A percentile compares a stretch with the other conserved stretches of the same genome.
Evolutionary conservation across 2,888 invertebrate species (phyloP).

Genomic region (Synergus japonicus): DNA sequence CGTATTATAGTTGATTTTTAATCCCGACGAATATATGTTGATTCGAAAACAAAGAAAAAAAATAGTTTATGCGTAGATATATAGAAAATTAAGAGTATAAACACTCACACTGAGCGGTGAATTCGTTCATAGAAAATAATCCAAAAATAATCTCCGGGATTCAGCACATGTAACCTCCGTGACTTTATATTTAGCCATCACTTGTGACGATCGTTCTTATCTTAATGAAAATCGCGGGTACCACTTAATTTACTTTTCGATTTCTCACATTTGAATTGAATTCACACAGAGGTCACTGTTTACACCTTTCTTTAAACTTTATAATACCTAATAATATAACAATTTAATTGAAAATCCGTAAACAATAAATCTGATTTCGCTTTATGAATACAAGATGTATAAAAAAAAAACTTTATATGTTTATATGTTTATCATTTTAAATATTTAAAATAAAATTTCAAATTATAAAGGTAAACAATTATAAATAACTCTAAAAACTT

Average conservation of each 20-base stretch:
- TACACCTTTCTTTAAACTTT: background rate
- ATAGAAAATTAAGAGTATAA: background rate
- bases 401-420: background rate
- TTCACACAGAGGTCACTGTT: background rate
- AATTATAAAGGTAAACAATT: background rate
- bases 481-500: background rate
- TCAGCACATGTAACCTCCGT: conserved; percentile 10
- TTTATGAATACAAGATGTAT: too few species aligned
- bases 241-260: background rate
- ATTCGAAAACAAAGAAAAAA: background rate
- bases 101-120: conserved; percentile 27
- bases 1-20: background rate
- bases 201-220: conserved; percentile 22
- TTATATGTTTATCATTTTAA: background rate
- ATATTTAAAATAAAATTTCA: background rate
- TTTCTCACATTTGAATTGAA: background rate
- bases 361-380: background rate
- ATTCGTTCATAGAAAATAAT: conserved; percentile 36
- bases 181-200: conserved; percentile 40
- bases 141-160: conserved; percentile 34
- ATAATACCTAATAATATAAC: background rate
- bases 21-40: background rate
- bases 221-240: conserved; percentile 1
- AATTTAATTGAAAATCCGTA: background rate
- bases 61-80: background rate